Percentiles rank a stretch among this genome's conserved stretches.
phyloP scores from a whole-genome alignment of 2,888 invertebrate genomes.

The Drosophila pegasa region DNA sequence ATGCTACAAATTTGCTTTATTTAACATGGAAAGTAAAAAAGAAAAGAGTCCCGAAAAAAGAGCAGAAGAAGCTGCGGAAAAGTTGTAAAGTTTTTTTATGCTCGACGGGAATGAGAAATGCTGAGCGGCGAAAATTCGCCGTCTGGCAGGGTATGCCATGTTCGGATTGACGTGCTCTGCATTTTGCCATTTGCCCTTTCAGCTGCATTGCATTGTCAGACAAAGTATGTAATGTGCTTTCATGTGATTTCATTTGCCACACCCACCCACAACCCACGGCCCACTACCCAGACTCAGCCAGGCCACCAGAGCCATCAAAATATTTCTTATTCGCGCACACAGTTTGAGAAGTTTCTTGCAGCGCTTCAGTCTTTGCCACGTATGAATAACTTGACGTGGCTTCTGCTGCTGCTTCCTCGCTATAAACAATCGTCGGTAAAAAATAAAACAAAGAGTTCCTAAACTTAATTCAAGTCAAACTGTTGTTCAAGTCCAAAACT shows the following conservation, averaged over 20 bases:
- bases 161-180: conserved; percentile 33
- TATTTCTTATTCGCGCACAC: conserved; percentile 16
- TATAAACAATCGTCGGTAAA: neutral
- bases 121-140: neutral
- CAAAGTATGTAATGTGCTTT: conserved; percentile 67
- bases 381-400: conserved; percentile 59
- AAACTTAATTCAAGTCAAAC: conserved; percentile 2
- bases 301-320: conserved; percentile 6
- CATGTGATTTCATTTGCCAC: conserved; percentile 61
- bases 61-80: conserved; percentile 23
- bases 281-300: neutral
- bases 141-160: conserved; percentile 34
- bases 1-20: conserved; percentile 77
- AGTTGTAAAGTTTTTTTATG: conserved; percentile 62
- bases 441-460: neutral
- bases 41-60: neutral
- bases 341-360: conserved; percentile 36
- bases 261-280: neutral
- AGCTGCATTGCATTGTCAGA: conserved; percentile 46
- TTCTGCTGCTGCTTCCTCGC: conserved; percentile 6
- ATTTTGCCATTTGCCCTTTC: conserved; percentile 11
- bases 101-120: conserved; percentile 10
- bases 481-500: neutral
- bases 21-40: conserved; percentile 53
- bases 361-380: conserved; percentile 44